phyloP scores from a whole-genome alignment of 35 echinoderm and acorn worm genomes.

The Ophioderma brevispina region DNA sequence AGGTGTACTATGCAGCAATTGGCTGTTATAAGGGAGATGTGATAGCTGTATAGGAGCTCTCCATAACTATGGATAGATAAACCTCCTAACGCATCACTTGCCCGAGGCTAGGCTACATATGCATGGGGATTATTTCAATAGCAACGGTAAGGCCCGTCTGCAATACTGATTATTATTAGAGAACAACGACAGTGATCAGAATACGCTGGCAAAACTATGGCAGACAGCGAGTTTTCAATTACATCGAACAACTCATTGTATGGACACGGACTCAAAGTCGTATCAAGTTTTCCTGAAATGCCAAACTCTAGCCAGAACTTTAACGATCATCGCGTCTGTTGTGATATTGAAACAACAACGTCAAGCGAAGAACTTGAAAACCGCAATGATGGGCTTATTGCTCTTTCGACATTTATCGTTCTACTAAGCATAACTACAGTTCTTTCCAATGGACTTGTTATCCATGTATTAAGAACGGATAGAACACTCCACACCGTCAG shows the following conservation, averaged over 20 bases:
- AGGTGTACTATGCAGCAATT: background rate
- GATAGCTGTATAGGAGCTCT: background rate
- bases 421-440: slow-evolving; percentile 46
- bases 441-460: slow-evolving; percentile 49
- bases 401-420: slow-evolving; percentile 13
- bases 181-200: background rate
- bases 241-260: background rate
- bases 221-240: background rate
- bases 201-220: background rate
- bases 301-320: background rate
- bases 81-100: slow-evolving; percentile 1
- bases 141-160: background rate
- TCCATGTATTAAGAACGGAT: slow-evolving; percentile 65
- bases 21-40: background rate
- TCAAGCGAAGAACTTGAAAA: background rate
- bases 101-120: slow-evolving; percentile 3
- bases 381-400: background rate
- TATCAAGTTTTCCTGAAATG: background rate
- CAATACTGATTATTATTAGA: background rate
- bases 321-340: background rate
- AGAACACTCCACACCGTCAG: slow-evolving; percentile 66
- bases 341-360: background rate
- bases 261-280: background rate
- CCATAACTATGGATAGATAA: background rate
- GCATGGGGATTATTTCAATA: background rate